A percentile compares a stretch with the other conserved stretches of the same genome.
phyloP scores from a whole-genome alignment of 2,797 vertebrate species.

The Tenualosa ilisha region DNA sequence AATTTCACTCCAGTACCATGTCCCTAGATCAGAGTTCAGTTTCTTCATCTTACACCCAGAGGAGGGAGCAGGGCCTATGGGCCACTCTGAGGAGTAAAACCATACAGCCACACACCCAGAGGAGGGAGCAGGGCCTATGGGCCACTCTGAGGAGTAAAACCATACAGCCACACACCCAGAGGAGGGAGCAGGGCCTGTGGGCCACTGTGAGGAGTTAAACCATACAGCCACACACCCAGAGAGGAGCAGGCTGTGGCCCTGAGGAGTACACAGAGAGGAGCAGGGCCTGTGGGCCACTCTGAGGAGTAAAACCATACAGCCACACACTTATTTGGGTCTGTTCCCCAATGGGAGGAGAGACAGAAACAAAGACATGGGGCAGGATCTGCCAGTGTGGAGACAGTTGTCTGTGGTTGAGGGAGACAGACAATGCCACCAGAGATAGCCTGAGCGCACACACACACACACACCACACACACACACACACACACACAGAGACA shows the following conservation, averaged over 20 bases:
- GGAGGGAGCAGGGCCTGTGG: too few species aligned
- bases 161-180: neutral
- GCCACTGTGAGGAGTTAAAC: too few species aligned
- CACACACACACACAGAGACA: neutral
- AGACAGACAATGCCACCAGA: neutral
- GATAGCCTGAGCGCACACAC: neutral
- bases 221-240: too few species aligned
- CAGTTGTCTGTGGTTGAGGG: neutral
- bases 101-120: too few species aligned
- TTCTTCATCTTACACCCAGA: neutral
- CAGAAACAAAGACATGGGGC: neutral
- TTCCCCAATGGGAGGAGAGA: neutral
- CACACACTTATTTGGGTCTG: neutral
- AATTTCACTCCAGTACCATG: neutral
- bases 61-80: neutral
- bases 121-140: too few species aligned
- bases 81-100: too few species aligned
- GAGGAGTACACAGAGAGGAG: too few species aligned
- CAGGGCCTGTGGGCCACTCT: too few species aligned
- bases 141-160: too few species aligned
- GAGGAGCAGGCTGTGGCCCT: too few species aligned
- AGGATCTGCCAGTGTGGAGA: neutral
- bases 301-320: too few species aligned
- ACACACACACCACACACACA: too few species aligned
- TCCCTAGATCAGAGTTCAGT: neutral